Percentiles rank a stretch among this genome's conserved stretches.
Evolutionary conservation across 2,888 invertebrate genomes (phyloP).

Genomic region (Pseudococcus viburni): DNA sequence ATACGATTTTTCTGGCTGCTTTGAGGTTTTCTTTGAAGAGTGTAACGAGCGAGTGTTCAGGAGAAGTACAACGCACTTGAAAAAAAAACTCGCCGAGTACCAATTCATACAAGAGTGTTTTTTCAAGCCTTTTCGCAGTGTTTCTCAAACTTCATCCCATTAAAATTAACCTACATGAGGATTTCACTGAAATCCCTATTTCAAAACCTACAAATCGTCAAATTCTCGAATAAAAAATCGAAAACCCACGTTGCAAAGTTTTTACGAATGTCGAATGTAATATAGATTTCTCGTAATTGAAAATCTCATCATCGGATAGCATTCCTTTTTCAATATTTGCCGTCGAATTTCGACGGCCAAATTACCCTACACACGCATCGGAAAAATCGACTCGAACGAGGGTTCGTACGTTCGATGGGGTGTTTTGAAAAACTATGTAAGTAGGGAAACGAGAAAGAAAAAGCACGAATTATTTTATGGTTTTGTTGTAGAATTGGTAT

Average conservation of each 20-base stretch:
- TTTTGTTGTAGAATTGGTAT: neutral
- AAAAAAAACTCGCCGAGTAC: neutral
- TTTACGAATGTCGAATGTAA: neutral
- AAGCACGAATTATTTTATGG: neutral
- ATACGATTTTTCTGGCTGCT: neutral
- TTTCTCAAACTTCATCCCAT: neutral
- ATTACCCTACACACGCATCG: neutral
- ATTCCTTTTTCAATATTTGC: neutral
- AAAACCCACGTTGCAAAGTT: neutral
- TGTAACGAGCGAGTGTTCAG: neutral
- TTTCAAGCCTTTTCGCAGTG: neutral
- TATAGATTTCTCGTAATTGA: neutral
- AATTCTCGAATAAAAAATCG: neutral
- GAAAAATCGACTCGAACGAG: neutral
- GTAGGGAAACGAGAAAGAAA: conserved; percentile 6
- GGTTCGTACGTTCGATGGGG: neutral
- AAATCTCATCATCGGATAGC: neutral
- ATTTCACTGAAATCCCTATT: neutral
- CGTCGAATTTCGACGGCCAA: neutral
- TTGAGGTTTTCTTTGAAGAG: conserved; percentile 15
- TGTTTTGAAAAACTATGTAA: neutral
- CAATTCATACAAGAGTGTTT: neutral
- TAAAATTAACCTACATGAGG: neutral
- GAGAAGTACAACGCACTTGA: neutral
- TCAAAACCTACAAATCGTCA: neutral